Evolutionary conservation across 2,888 invertebrate genomes (phyloP), one percentile per base, ranked within the genome.

Genomic region (Chaitophorus viminalis): DNA sequence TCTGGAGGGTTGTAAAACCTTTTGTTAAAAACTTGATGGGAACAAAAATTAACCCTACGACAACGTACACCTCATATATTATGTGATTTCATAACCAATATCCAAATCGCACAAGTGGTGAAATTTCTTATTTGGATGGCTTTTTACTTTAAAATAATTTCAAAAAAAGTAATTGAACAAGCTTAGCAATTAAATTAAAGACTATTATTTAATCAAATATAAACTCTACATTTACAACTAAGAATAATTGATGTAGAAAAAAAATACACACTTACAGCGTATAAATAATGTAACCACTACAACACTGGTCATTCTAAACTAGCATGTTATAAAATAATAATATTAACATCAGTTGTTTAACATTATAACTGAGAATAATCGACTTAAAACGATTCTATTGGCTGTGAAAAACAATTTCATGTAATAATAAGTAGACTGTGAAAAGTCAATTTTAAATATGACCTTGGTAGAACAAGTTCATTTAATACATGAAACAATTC

Each of bases 401-500:
- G 14, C 46, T 6, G 60, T 1, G 60, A 60, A 60, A 60, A 60
- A 60, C 60, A 68, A 68, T 68, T 8, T 2, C 29, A n/a, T 17
- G 2, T 74, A 36, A 14, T 17, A 33, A 1, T 75, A n/a, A n/a
- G n/a, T n/a, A n/a, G n/a, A 39, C 36, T 2, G n/a, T 76, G 52
- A 76, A 76, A 76, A 76, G n/a, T 76, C 46, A 76, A 29, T 76
- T 29, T 60, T 31, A 31, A 21, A 60, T 18, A 2, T 60, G 78
- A 25, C 60, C 78, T 78, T 78, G 78, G 21, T 21, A 11, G 21
- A 60, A 54, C 52, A 29, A 29, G 76, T 8, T 29, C 21, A 33
- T 78, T 78, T 18, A 52, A 17, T 72, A 17, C 3, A 25, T 52
- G 4, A 17, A 52, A 72, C 18, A 33, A 52, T 54, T 31, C n/a